These are phyloP conservation scores for Spea hammondii DNA, from an alignment of 2,797 vertebrate genomes.

Conservation along the genomic window DNA sequence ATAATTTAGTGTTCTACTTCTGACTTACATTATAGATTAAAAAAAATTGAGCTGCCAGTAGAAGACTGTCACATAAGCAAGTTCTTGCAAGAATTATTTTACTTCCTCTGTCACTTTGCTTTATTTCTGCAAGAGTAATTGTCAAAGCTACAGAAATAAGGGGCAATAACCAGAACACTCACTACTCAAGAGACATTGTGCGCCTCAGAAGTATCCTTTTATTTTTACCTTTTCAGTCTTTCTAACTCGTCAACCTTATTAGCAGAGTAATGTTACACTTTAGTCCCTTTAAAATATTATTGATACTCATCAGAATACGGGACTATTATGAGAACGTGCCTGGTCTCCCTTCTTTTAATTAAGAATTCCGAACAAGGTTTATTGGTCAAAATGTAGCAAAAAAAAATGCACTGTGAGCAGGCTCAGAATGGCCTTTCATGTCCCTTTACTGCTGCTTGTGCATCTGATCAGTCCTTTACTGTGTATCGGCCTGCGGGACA, in stretches of 20 bases:
- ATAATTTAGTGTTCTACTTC: slow-evolving; percentile 51
- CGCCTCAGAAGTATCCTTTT: neutral
- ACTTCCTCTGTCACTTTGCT: slow-evolving; percentile 45
- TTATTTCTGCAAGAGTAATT: slow-evolving; percentile 49
- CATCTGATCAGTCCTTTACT: too few species aligned
- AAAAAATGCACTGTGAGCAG: too few species aligned
- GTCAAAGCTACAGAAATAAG: slow-evolving; percentile 15
- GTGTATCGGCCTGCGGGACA: too few species aligned
- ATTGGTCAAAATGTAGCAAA: too few species aligned
- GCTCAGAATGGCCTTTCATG: too few species aligned
- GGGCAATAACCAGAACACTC: slow-evolving; percentile 37
- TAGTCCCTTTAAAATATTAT: too few species aligned
- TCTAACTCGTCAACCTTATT: neutral
- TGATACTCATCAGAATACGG: too few species aligned
- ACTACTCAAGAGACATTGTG: neutral
- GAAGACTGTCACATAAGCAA: slow-evolving; percentile 50
- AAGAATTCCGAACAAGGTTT: too few species aligned
- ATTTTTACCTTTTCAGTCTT: slow-evolving; percentile 1
- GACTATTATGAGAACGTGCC: too few species aligned
- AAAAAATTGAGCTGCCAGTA: slow-evolving; percentile 10
- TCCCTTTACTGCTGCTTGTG: too few species aligned
- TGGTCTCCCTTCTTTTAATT: too few species aligned
- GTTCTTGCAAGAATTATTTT: slow-evolving; percentile 42
- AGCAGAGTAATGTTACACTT: neutral
- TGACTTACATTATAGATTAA: slow-evolving; percentile 39